Percentiles rank a stretch among this genome's conserved stretches.
phyloP scores from a whole-genome alignment of 2,113 vertebrate genomes.

The Phrynocephalus versicolor region DNA sequence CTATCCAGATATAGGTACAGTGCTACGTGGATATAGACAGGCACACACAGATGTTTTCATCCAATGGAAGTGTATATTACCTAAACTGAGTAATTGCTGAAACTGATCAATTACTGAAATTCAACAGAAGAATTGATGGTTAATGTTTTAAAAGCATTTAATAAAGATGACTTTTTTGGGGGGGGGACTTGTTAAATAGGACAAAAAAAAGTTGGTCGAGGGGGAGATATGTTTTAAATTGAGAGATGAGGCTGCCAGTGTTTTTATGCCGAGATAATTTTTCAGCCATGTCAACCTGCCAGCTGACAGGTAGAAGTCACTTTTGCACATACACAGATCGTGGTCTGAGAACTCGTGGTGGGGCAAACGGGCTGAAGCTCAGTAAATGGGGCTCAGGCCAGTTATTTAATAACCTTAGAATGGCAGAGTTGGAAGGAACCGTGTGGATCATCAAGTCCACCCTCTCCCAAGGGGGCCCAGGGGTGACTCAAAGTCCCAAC shows the following conservation, averaged over 20 bases:
- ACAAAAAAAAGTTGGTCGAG: neutral
- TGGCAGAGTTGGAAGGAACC: too few relatives aligned
- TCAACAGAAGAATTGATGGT: neutral
- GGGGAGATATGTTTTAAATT: neutral
- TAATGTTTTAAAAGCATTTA: neutral
- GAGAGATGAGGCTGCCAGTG: too few relatives aligned
- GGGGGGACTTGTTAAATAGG: neutral
- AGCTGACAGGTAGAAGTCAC: neutral
- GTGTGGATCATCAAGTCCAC: neutral
- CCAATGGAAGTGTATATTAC: slow-evolving; percentile 9
- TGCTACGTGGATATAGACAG: neutral
- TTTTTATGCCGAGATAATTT: too few relatives aligned
- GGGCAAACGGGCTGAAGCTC: neutral
- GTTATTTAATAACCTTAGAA: too few relatives aligned
- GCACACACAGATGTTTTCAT: neutral
- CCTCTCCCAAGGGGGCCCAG: too few relatives aligned
- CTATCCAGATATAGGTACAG: slow-evolving; percentile 80
- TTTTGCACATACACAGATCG: neutral
- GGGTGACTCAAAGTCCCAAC: too few relatives aligned
- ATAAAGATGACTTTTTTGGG: neutral
- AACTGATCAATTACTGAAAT: slow-evolving; percentile 13
- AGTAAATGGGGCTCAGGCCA: neutral
- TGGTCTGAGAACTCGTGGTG: neutral
- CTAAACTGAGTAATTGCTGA: slow-evolving; percentile 2
- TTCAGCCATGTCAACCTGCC: neutral